Base-by-base conservation (phyloP, 2,113 vertebrate genomes). In the Pleuronectes platessa region DNA sequence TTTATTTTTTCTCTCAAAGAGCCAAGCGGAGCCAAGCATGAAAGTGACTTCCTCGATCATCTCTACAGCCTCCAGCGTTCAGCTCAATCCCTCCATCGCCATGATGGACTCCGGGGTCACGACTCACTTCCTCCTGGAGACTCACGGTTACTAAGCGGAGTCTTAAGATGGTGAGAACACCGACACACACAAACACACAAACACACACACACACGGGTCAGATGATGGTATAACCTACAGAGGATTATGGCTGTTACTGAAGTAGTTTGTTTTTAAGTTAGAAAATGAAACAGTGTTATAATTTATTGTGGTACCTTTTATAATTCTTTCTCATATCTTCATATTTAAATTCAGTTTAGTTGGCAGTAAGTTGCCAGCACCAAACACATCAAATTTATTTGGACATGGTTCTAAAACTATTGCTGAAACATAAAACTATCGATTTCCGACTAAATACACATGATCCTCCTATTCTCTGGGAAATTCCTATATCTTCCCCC, bases 21-120 rank as follows among this genome's bases (percentile, higher is more conserved):
- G 68, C 26, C n/a, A 64, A 76, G 68, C 73, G 54, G 78, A 85
- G 79, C 67, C 49, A 70, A 89, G 78, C 86, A 86, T 86, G 81
- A 84, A 90, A 84, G 88, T 86, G 86, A 86, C 88, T 90, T 80
- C 79, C 81, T 86, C 62, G 37, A 82, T 84, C 78, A 76, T 59
- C 83, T 75, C 83, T 63, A 49, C 69, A 67, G 81, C 88, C 83
- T 12, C 37, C 73, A 60, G 86, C 86, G 65, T 15, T 60, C 73
- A 21, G 27, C 26, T 79, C 83, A 55, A 71, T 82, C 81, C 77
- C 83, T 69, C 42, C 88, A 72, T 71, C 42, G 81, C 86, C 60
- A 0, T 72, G 71, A 88, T 88, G 83, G 79, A 81, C 77, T 74
- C 3, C 7, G 5, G 81, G 86, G 86, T 90, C 88, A 90, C 84